A percentile compares a stretch with the other conserved stretches of the same genome.
Conservation (phyloP, 1,140 invertebrate species). For the Bradysia coprophila region DNA sequence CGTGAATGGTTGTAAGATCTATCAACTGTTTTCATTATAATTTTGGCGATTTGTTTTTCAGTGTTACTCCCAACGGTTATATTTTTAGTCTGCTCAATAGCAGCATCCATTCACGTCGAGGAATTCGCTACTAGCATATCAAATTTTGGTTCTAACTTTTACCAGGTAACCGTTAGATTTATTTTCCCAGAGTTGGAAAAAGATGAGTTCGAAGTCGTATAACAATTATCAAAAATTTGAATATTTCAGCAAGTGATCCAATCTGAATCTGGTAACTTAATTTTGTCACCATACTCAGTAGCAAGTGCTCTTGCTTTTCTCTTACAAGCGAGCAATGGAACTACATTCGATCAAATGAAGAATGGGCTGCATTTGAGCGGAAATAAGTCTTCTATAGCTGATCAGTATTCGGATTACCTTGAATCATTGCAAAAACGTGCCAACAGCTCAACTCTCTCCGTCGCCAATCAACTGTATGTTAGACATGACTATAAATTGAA, state of each 20-base stretch:
- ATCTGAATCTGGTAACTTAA: neutral
- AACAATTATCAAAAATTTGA: neutral
- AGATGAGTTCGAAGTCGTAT: neutral
- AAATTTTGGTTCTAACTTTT: neutral
- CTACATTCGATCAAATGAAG: neutral
- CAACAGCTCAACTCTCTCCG: neutral
- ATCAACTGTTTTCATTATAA: no score
- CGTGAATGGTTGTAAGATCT: no score
- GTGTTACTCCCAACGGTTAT: neutral
- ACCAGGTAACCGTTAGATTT: neutral
- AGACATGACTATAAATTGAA: neutral
- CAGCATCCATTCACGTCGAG: neutral
- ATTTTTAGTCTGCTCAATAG: neutral
- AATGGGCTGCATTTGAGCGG: neutral
- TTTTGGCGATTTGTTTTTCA: neutral
- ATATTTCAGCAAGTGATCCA: neutral
- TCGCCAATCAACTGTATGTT: constrained; percentile 14
- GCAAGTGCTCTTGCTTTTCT: neutral
- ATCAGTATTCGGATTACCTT: neutral
- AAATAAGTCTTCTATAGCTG: neutral
- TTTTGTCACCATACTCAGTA: neutral
- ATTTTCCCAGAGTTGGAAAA: neutral
- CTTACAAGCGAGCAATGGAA: neutral
- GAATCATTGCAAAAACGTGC: constrained; percentile 1
- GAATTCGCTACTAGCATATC: neutral